phyloP scores from a whole-genome alignment of 2,888 invertebrate genomes.

The Himalopsyche tibetana region DNA sequence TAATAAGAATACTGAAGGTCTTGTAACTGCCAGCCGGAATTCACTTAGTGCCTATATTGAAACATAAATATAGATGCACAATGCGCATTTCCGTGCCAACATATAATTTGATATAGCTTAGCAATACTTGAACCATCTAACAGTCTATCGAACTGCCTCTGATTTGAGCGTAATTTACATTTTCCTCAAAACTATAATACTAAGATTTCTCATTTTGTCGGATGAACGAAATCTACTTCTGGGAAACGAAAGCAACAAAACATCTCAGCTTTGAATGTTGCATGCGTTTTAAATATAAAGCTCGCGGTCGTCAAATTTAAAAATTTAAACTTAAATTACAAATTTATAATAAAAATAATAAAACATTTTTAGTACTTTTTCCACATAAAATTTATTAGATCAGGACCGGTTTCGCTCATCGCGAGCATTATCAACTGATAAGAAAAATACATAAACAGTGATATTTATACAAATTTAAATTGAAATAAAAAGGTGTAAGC shows the following conservation, averaged over 20 bases:
- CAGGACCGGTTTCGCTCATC: too few species aligned
- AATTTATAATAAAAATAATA: too few species aligned
- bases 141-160: neutral
- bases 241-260: conserved; percentile 26
- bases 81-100: neutral
- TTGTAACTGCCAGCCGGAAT: neutral
- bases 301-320: conserved; percentile 1
- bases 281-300: neutral
- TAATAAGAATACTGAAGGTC: neutral
- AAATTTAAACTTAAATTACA: too few species aligned
- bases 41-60: conserved; percentile 10
- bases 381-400: too few species aligned
- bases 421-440: too few species aligned
- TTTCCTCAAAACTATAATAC: conserved; percentile 19
- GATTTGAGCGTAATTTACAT: conserved; percentile 1
- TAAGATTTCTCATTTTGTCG: conserved; percentile 26
- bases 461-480: too few species aligned
- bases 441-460: too few species aligned
- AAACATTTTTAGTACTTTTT: too few species aligned
- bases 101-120: conserved; percentile 6
- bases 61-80: neutral
- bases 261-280: neutral
- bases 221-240: conserved; percentile 1
- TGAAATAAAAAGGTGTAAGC: too few species aligned
- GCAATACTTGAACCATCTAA: conserved; percentile 20